Conservation (phyloP, 1,140 invertebrate genomes). For the Dreissena polymorpha region DNA sequence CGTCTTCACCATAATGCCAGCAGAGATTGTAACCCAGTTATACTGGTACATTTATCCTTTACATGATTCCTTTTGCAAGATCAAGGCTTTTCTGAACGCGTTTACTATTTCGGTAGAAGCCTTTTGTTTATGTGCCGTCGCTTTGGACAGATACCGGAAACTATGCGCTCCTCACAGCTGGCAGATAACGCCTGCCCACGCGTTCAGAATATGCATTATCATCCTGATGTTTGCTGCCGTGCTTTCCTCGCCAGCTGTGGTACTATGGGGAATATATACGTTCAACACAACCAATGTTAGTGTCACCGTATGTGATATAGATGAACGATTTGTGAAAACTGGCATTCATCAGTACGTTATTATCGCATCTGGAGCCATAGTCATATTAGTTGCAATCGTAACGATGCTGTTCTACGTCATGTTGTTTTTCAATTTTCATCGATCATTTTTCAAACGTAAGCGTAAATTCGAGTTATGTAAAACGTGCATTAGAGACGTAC, state of each 20-base stretch:
- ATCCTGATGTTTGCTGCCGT: neutral
- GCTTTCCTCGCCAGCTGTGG: neutral
- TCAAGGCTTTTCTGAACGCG: slow-evolving; percentile 55
- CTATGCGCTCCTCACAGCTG: slow-evolving; percentile 57
- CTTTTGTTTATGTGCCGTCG: slow-evolving; percentile 56
- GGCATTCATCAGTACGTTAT: neutral
- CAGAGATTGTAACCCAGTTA: slow-evolving; percentile 59
- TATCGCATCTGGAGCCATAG: neutral
- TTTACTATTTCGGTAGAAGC: slow-evolving; percentile 57
- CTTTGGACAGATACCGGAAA: slow-evolving; percentile 63
- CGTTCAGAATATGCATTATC: neutral
- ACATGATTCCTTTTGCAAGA: slow-evolving; percentile 53
- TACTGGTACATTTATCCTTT: slow-evolving; percentile 63
- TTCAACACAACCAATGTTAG: neutral
- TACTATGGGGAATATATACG: slow-evolving; percentile 18
- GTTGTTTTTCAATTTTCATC: neutral
- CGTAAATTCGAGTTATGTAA: neutral
- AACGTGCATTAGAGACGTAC: too few relatives aligned
- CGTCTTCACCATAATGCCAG: slow-evolving; percentile 62
- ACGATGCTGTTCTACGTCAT: neutral
- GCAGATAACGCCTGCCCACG: slow-evolving; percentile 46
- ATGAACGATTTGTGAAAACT: neutral
- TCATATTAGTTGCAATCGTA: neutral
- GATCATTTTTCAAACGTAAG: too few relatives aligned
- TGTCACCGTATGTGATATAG: slow-evolving; percentile 28